Evolutionary conservation across 37 sponge, comb jelly and placozoan species (phyloP), one percentile per base, ranked within the genome.

Genomic region (Beroe forskalii): DNA sequence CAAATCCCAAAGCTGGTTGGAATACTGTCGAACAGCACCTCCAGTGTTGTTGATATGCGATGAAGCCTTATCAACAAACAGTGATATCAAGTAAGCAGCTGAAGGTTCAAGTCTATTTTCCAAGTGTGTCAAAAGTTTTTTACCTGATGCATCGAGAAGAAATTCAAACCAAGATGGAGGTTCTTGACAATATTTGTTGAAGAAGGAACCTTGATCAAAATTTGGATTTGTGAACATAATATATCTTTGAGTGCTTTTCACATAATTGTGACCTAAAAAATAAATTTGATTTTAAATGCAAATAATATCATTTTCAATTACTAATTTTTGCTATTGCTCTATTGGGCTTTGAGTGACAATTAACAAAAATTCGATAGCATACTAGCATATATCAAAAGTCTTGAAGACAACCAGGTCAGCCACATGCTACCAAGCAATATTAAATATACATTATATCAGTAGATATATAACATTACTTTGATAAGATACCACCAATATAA

Each of bases 91-190:
- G 27, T 42, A 24, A n/a, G 86, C 0, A 44, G 86, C 55, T 30
- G 86, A 44, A 17, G 86, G 86, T 25, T 80, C 44, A 3, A 38
- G 27, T 3, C 42, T 44, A 24, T 27, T 44, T 80, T 80, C 55
- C 28, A 80, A 24, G 28, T 80, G 86, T 28, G 55, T 27, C 55
- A 12, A n/a, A 23, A 80, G 27, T 25, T 80, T 80, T 25, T 33
- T 44, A 1, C 86, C 86, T 4, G 55, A 33, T 43, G n/a, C 86
- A 80, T 80, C 86, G 27, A 80, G 86, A 23, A 80, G 12, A 37
- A 80, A 80, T 23, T 80, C 86, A 38, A 44, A 80, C 86, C 86
- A 80, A 23, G 86, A 38, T 23, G 86, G 86, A 44, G 86, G 86
- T 25, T 80, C 86, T 23, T 44, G 28, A 37, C 55, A 44, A 31